Conservation (phyloP, 2,888 invertebrate genomes). For the Oconnorella tubifera region DNA sequence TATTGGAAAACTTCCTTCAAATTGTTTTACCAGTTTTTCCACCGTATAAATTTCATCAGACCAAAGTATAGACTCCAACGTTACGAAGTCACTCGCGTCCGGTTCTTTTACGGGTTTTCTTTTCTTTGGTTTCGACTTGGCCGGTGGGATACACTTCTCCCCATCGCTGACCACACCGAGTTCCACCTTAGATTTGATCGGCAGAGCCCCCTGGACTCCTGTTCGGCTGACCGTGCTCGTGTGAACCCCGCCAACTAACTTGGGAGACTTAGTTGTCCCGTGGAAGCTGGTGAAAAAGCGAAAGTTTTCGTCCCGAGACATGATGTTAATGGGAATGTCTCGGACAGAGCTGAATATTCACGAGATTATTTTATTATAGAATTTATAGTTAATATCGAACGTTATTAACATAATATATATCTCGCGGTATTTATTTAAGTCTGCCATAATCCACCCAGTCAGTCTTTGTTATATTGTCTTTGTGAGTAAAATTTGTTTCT, state of each 20-base stretch:
- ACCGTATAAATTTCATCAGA: constrained; percentile 25
- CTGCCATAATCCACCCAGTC: too few species aligned
- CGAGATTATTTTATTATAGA: too few species aligned
- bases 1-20: constrained; percentile 26
- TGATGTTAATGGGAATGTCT: too few species aligned
- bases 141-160: constrained; percentile 31
- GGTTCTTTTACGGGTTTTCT: constrained; percentile 19
- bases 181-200: background rate
- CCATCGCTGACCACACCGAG: constrained; percentile 25
- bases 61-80: constrained; percentile 20
- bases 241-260: background rate
- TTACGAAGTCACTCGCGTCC: background rate
- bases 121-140: constrained; percentile 31
- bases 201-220: background rate
- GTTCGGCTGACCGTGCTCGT: background rate
- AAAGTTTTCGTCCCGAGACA: background rate
- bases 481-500: too few species aligned
- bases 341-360: too few species aligned
- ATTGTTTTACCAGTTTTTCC: constrained; percentile 21
- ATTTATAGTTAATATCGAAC: too few species aligned
- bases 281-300: constrained; percentile 1
- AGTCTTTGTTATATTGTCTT: too few species aligned
- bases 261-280: background rate
- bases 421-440: too few species aligned
- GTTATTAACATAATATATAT: too few species aligned